Percentiles rank a stretch among this genome's conserved stretches.
Evolutionary conservation across 2,113 vertebrate species (phyloP).

Genomic region (Lota lota): DNA sequence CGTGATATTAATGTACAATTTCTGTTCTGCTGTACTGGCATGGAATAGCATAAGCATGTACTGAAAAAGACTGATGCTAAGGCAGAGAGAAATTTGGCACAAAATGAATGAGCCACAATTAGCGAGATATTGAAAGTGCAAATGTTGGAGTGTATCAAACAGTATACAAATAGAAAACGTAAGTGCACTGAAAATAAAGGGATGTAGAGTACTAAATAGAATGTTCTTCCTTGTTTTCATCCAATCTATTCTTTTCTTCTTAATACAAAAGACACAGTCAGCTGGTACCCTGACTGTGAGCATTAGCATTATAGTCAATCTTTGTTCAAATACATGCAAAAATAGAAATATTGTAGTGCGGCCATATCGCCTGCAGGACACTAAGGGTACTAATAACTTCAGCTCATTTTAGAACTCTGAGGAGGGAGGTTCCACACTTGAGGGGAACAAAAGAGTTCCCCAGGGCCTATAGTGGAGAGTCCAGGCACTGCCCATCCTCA

Average conservation of each 20-base stretch:
- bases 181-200: slow-evolving; percentile 21
- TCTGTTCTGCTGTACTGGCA: slow-evolving; percentile 34
- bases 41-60: slow-evolving; percentile 16
- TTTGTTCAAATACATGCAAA: slow-evolving; percentile 39
- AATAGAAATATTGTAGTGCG: slow-evolving; percentile 19
- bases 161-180: slow-evolving; percentile 29
- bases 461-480: slow-evolving; percentile 25
- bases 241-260: slow-evolving; percentile 11
- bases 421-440: slow-evolving; percentile 37
- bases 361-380: slow-evolving; percentile 14
- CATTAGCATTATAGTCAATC: slow-evolving; percentile 42
- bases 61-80: slow-evolving; percentile 10
- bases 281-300: slow-evolving; percentile 21
- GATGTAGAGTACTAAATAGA: neutral
- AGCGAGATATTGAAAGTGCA: slow-evolving; percentile 33
- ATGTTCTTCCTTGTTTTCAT: slow-evolving; percentile 15
- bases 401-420: slow-evolving; percentile 38
- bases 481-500: slow-evolving; percentile 23
- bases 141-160: slow-evolving; percentile 21
- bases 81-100: neutral
- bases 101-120: slow-evolving; percentile 20
- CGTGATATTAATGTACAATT: slow-evolving; percentile 23
- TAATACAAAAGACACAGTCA: slow-evolving; percentile 16
- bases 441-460: slow-evolving; percentile 39
- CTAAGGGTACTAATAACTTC: slow-evolving; percentile 21